Base-by-base conservation (phyloP, 2,888 invertebrate genomes). In the Cryptocephalus moraei region DNA sequence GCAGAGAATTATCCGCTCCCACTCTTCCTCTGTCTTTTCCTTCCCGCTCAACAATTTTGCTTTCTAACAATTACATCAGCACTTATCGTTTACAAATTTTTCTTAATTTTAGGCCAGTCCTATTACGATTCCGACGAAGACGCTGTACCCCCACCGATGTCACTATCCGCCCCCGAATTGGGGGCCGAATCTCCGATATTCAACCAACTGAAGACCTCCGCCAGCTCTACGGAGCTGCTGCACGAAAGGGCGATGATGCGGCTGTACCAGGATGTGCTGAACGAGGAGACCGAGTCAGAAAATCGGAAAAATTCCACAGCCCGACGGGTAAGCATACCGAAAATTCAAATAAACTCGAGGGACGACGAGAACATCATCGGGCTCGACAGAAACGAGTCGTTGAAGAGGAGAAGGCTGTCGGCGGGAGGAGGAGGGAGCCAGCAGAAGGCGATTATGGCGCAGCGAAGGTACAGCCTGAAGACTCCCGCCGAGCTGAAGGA, bases 221-320 rank as follows among this genome's bases (percentile, higher is more conserved):
- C 86, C 31, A 90, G 90, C 62, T 89, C 89, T 2, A 84, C 87
- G 0, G 90, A 90, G 64, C 73, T 91, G 6, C 75, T 91, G 1
- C 88, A 88, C 65, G 89, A 89, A 65, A 77, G 82, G 40, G 85
- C 87, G 9, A 86, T 90, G 84, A 84, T 84, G 8, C 75, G 89
- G 36, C 84, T 90, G 64, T 86, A 87, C 64, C 80, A 84, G 66
- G 88, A 85, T 9, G 81, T 84, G 3, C 83, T 82, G 46, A 76
- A 84, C 56, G 84, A 88, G 65, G 84, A 89, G 66, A 12, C 36
- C 6, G 36, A 36, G 6, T 11, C 4, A 6, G 78, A 80, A 13
- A 80, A 82, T 59, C 11, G 68, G 55, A 51, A 60, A 50, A 54
- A 49, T 57, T 50, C 62, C 56, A 49, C 41, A 14, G 47, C 49